Evolutionary conservation across 2,113 vertebrate species (phyloP).

Genomic region (Bucco capensis): DNA sequence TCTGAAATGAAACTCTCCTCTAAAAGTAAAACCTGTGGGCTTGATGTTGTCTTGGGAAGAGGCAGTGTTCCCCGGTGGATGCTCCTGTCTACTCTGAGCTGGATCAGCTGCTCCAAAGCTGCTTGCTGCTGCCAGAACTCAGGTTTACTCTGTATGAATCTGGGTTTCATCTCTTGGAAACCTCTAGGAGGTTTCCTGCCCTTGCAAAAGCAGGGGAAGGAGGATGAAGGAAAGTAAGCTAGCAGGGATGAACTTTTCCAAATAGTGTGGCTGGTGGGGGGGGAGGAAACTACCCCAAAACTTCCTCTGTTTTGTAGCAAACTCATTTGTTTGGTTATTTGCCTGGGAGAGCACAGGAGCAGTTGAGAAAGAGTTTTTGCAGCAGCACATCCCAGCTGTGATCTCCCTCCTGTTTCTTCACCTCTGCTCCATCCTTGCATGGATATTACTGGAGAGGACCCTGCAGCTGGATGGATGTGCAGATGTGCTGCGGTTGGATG

Average conservation of each 20-base stretch:
- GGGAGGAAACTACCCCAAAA: fast-evolving
- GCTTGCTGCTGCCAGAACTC: neutral
- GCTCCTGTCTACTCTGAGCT: neutral
- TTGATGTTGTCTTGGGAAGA: neutral
- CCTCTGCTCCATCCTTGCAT: neutral
- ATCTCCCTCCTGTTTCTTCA: neutral
- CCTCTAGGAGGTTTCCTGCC: neutral
- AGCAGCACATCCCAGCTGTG: neutral
- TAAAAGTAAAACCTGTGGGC: neutral
- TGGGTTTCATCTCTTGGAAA: neutral
- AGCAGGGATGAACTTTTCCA: neutral
- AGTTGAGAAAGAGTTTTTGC: neutral
- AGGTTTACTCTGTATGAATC: too few relatives aligned
- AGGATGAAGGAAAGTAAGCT: neutral
- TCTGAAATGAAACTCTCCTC: neutral
- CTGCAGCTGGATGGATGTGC: neutral
- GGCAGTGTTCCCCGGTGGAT: neutral
- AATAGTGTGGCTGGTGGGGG: neutral
- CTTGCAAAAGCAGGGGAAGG: neutral
- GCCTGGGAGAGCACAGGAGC: neutral
- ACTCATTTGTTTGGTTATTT: neutral
- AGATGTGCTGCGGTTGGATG: neutral
- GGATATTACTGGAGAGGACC: neutral
- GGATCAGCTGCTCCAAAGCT: neutral
- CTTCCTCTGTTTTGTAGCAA: neutral